A percentile compares a stretch with the other conserved stretches of the same genome.
phyloP scores from a whole-genome alignment of 2,113 vertebrate genomes.

The Paralichthys olivaceus region DNA sequence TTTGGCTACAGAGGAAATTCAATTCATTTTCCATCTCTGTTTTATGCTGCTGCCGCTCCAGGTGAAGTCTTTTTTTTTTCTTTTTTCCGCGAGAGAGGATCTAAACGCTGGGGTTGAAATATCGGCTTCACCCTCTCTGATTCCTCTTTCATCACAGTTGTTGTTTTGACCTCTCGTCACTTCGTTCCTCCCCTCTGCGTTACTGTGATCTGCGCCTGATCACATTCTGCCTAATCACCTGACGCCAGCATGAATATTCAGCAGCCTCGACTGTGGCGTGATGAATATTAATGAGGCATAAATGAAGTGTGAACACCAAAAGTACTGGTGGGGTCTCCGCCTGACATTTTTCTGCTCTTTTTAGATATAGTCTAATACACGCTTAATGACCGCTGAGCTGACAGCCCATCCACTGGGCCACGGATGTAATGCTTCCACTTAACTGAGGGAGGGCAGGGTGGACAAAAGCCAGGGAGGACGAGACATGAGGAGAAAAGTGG shows the following conservation, averaged over 20 bases:
- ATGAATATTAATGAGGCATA: conserved; percentile 72
- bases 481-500: conserved; percentile 23
- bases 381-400: conserved; percentile 48
- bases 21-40: conserved; percentile 30
- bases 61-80: conserved; percentile 47
- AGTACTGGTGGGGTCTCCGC: conserved; percentile 40
- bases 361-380: conserved; percentile 47
- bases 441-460: conserved; percentile 22
- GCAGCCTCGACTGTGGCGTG: conserved; percentile 50
- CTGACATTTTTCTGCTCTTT: conserved; percentile 26
- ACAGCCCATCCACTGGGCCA: conserved; percentile 37
- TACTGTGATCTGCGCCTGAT: conserved; percentile 39
- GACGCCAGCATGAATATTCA: conserved; percentile 68
- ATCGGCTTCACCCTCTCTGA: conserved; percentile 8
- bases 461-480: not conserved
- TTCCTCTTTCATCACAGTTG: conserved; percentile 10
- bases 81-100: conserved; percentile 18
- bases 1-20: conserved; percentile 41
- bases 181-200: conserved; percentile 1
- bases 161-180: conserved; percentile 45
- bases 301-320: conserved; percentile 49
- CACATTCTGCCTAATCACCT: conserved; percentile 57
- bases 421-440: conserved; percentile 44
- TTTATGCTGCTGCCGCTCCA: conserved; percentile 19
- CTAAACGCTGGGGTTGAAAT: conserved; percentile 17